Percentiles rank a stretch among this genome's conserved stretches.
Evolutionary conservation across 2,113 vertebrate species (phyloP).

Genomic region (Rhinopithecus roxellana): DNA sequence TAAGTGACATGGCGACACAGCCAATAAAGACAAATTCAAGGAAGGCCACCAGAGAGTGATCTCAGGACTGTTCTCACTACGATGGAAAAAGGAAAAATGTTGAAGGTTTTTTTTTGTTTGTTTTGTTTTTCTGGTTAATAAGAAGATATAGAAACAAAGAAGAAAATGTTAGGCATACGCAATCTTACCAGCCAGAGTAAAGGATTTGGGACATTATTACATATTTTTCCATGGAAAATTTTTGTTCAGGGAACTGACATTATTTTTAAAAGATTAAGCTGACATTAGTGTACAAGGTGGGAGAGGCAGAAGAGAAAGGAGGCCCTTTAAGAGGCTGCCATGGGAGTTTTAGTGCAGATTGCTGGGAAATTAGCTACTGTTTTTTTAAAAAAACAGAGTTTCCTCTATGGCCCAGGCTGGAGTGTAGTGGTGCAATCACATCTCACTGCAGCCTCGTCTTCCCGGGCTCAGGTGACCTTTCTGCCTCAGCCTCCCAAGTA

Average conservation of each 20-base stretch:
- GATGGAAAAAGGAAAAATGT: not conserved
- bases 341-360: not conserved
- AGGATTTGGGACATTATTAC: not conserved
- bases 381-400: no score
- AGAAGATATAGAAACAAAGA: slow-evolving; percentile 11
- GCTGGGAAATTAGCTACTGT: not conserved
- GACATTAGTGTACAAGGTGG: not conserved
- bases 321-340: not conserved
- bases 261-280: not conserved
- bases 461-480: no score
- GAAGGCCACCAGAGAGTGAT: no score
- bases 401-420: no score
- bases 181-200: not conserved
- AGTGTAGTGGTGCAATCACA: no score
- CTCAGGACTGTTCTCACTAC: not conserved
- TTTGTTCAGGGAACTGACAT: not conserved
- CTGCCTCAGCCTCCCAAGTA: no score
- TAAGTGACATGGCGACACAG: not conserved
- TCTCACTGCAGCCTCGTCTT: no score
- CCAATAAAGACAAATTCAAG: not conserved
- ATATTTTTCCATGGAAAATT: not conserved
- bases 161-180: not conserved
- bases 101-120: not conserved
- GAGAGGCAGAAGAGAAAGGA: not conserved
- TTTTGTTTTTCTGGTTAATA: not conserved